A percentile compares a stretch with the other conserved stretches of the same genome.
These are phyloP conservation scores for Tetragnatha versicolor DNA, from an alignment of 1,140 invertebrate genomes.

Conservation along the genomic window DNA sequence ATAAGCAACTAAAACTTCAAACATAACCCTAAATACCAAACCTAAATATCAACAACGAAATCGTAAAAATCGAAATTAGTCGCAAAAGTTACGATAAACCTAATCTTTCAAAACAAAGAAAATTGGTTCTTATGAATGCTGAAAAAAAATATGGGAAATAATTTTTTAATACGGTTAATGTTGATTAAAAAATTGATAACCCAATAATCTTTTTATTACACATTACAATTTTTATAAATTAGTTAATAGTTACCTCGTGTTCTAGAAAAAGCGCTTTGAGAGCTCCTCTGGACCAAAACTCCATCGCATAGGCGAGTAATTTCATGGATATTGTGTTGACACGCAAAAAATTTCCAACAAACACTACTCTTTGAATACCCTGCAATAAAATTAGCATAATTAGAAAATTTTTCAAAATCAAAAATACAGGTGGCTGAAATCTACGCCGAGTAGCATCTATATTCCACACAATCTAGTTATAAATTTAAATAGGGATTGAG, in stretches of 20 bases:
- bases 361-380: constrained; percentile 80
- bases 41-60: too few relatives aligned
- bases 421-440: not conserved
- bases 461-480: too few relatives aligned
- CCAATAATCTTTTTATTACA: not conserved
- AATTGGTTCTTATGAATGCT: not conserved
- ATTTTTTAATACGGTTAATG: not conserved
- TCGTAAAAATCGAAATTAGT: not conserved
- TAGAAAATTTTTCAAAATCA: not conserved
- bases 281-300: constrained; percentile 96
- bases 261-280: constrained; percentile 97
- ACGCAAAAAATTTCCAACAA: constrained; percentile 96
- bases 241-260: constrained; percentile 76
- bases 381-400: constrained; percentile 64
- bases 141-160: not conserved
- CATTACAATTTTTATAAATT: not conserved
- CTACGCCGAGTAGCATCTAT: not conserved
- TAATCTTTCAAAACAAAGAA: not conserved
- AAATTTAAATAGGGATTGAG: too few relatives aligned
- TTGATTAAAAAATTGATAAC: not conserved
- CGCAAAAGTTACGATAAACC: not conserved
- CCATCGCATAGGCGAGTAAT: constrained; percentile 95
- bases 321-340: constrained; percentile 99
- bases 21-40: too few relatives aligned
- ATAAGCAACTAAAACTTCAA: too few relatives aligned